A percentile compares a stretch with the other conserved stretches of the same genome.
Conservation (phyloP, 92 coral and sea anemone genomes). For the Phenganax marumi region DNA sequence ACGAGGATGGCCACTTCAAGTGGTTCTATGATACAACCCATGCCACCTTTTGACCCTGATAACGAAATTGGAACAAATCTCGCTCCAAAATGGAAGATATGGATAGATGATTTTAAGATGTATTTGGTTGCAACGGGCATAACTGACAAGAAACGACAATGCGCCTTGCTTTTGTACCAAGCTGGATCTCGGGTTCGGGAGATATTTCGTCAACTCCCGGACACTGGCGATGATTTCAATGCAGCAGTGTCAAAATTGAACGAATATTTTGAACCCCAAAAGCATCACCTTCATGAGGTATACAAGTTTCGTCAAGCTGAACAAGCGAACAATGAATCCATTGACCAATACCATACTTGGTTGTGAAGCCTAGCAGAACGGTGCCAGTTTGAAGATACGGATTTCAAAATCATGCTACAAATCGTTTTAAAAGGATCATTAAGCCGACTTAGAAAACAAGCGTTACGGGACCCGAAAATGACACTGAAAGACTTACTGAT, state of each 20-base stretch:
- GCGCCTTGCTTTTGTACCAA: conserved; percentile 50
- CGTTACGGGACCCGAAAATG: conserved; percentile 6
- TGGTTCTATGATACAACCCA: too few species aligned
- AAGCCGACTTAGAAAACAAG: background rate
- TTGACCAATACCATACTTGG: background rate
- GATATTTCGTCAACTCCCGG: too few species aligned
- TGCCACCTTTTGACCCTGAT: conserved; percentile 4
- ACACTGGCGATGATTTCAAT: conserved; percentile 51
- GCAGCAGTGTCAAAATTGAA: conserved; percentile 48
- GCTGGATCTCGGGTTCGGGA: conserved; percentile 49
- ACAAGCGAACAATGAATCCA: background rate
- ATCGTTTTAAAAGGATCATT: background rate
- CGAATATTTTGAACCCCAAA: conserved; percentile 39
- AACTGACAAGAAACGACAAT: conserved; percentile 49
- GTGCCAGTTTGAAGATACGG: conserved; percentile 1
- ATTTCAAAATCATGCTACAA: background rate
- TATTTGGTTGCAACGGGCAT: conserved; percentile 51
- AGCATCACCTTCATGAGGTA: conserved; percentile 2
- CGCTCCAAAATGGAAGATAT: background rate
- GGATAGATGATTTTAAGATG: background rate
- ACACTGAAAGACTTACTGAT: conserved; percentile 5
- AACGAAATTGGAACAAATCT: background rate
- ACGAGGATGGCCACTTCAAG: too few species aligned
- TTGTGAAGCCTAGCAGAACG: background rate
- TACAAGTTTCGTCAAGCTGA: background rate